Base-by-base conservation (phyloP, 2,113 vertebrate species). In the Phalacrocorax brasilianus region DNA sequence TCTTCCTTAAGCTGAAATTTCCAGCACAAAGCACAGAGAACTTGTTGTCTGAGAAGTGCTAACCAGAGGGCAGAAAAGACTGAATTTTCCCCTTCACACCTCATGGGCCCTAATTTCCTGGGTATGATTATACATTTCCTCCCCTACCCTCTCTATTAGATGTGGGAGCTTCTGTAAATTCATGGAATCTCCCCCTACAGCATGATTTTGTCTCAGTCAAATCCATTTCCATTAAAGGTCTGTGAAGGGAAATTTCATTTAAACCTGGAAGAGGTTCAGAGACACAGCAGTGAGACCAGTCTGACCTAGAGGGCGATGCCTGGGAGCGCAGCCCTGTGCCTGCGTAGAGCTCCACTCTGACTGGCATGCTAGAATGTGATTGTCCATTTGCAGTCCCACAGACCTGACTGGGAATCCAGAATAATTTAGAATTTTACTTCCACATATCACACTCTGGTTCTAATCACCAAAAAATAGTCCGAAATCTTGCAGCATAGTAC, bases 331-430 rank as follows among this genome's bases (percentile, higher is more conserved):
- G 62, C 12, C 17, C 26, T 19, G 17, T 32, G 32, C 21, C 63
- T 45, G 32, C 24, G 2, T 5, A 40, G 53, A 58, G 13, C 24
- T 71, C 23, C 14, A 0, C 33, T 38, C 24, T 7, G 21, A 32
- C 15, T 0, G 0, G 13, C 11, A 4, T 0, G 0, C 5, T 7
- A 30, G 35, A 32, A 42, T 8, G 10, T 44, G 11, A 27, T 80
- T 56, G 15, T 7, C 21, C 18, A 4, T 49, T 49, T 77, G 45
- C 33, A 53, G 30, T 16, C 30, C 20, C 30, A 35, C 2, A 2
- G n/a, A 33, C n/a, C 11, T 75, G 15, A 44, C 0, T 16, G 8
- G n/a, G 26, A 72, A 82, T 24, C 10, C 45, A 68, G 28, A 62
- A 49, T 33, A 40, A 21, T n/a, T 61, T 62, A 3, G 17, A 59